A percentile compares a stretch with the other conserved stretches of the same genome.
Conservation (phyloP, 2,113 vertebrate species). For the Rhipidura dahli region DNA sequence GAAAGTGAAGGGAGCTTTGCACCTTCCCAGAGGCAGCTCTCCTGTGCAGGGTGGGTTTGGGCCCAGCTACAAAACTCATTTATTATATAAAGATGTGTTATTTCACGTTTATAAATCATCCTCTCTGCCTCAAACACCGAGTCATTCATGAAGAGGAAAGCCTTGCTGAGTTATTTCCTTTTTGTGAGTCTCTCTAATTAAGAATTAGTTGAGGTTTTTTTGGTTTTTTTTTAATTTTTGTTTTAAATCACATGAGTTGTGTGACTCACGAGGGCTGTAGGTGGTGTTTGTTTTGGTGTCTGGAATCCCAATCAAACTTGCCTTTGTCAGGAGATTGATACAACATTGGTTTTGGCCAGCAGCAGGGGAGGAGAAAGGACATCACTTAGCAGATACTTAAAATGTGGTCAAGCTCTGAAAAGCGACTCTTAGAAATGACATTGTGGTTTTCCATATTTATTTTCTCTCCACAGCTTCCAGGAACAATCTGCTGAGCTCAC, state of each 20-base stretch:
- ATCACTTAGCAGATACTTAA: constrained; percentile 69
- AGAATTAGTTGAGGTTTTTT: background rate
- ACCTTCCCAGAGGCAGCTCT: background rate
- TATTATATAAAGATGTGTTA: background rate
- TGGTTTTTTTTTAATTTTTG: background rate
- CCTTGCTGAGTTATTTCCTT: background rate
- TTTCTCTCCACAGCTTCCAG: constrained; percentile 65
- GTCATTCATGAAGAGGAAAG: background rate
- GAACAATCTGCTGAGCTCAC: constrained; percentile 66
- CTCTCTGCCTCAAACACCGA: background rate
- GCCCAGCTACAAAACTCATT: background rate
- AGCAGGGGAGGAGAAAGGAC: constrained; percentile 50
- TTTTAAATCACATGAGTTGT: background rate
- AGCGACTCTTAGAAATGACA: constrained; percentile 58
- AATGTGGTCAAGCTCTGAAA: constrained; percentile 64
- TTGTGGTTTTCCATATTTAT: constrained; percentile 69
- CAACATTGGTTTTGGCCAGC: constrained; percentile 42
- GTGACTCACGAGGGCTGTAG: constrained; percentile 38
- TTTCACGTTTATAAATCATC: background rate
- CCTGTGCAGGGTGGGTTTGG: background rate
- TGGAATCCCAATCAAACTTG: constrained; percentile 12
- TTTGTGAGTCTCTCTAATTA: background rate
- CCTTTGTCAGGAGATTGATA: constrained; percentile 50
- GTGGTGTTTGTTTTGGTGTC: constrained; percentile 53
- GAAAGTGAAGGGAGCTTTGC: background rate